Evolutionary conservation across 1,140 invertebrate genomes (phyloP), one percentile per base, ranked within the genome.

Genomic region (Camponotus pennsylvanicus): DNA sequence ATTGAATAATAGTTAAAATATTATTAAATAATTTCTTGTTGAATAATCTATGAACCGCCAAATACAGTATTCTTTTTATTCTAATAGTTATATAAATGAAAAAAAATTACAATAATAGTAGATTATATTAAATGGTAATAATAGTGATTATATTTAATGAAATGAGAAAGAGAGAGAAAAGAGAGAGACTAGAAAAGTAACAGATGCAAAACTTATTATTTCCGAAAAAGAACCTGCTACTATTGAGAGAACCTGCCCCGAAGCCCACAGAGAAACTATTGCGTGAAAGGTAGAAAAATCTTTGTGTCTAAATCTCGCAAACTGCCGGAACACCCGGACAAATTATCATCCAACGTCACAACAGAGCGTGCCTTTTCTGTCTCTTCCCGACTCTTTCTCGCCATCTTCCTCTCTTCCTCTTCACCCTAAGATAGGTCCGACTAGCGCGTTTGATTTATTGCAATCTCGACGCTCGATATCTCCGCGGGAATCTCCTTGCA

Each of bases 281-380:
- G 32, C 18, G 61, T 42, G 11, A 8, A 27, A 55, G 52, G 18
- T 21, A 64, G 34, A 85, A 55, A 52, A 66, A 80, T 86, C 84
- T 85, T 87, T 66, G 34, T 71, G 45, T n/a, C 55, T 34, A 77
- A 91, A 78, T 75, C 80, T 91, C 63, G 90, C 91, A 78, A 92
- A 89, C 84, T 80, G 78, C 78, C 80, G 80, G 75, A 89, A 88
- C 87, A 59, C 78, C 84, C 89, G 86, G 88, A 92, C 92, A 92
- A 92, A 92, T 92, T 92, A 92, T 91, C 89, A 89, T 91, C 89
- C 64, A 52, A 40, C 70, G 89, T 91, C 89, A 92, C 88, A 92
- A 92, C 90, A 90, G 85, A 91, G 85, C 85, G 91, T 92, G 91
- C 86, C 83, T 76, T 92, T 92, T 90, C 77, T 27, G 27, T 27